Base-by-base conservation (phyloP, 1,140 invertebrate species). In the Trichonephila clavipes region DNA sequence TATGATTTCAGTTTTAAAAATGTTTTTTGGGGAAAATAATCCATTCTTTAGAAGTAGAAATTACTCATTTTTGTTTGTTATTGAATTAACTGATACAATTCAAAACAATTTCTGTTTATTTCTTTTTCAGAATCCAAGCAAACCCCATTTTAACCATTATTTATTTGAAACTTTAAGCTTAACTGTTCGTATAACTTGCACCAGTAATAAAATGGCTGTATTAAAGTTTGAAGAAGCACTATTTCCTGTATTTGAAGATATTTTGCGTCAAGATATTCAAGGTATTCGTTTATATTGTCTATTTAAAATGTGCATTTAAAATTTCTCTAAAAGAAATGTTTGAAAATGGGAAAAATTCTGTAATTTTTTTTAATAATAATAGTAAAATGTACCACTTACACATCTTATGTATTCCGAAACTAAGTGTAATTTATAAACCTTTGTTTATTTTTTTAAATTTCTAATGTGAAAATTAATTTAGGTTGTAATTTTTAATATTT, bases 71-170 rank as follows among this genome's bases (percentile, higher is more conserved):
- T 51, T 10, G 6, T 51, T 51, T 51, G 0, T 10, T 51, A 51
- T 51, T 51, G 51, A 7, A 51, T 10, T 10, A 51, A 0, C 8
- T 64, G 21, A 19, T 51, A 51, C n/a, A 59, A 44, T 90, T 44
- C 51, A 40, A 28, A 19, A 61, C 2, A 51, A 34, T 24, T n/a
- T 66, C 7, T 88, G 34, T 85, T 66, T 64, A n/a, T 62, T 94
- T 88, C 72, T 51, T 94, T 85, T 90, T n/a, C 94, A 96, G 96
- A 99, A 99, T 96, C 99, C 99, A 0, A 98, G 98, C 95, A 98
- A 98, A 95, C 99, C 99, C 0, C 98, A 99, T 95, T 99, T 99
- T 96, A 99, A 99, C 96, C 99, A 99, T 95, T 99, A 98, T 96
- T 96, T 99, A 1, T 99, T 99, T 96, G 99, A 99, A 96, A 98